Base-by-base conservation (phyloP, 2,888 invertebrate genomes). In the Invenusta paracnida region DNA sequence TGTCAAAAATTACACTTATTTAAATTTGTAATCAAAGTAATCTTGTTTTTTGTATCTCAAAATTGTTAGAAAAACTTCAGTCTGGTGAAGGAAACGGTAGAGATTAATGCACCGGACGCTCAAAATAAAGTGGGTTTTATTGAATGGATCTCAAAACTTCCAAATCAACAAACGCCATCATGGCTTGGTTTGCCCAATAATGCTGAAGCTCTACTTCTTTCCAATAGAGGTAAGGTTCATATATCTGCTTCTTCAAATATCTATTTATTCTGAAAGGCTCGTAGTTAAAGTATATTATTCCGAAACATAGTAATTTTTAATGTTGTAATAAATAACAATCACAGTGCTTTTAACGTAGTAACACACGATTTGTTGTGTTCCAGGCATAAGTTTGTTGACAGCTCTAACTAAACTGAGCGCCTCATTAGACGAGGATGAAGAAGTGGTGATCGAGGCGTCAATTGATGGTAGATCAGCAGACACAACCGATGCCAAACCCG, bases 161-260 rank as follows among this genome's bases (percentile, higher is more conserved):
- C 96, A 0, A 97, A 97, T 90, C 93, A 96, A n/a, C 98, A 99
- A 92, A 96, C 97, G 0, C 99, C 99, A 0, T 96, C 97, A 0
- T 99, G 99, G 99, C 94, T 99, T 1, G 99, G 99, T 1, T 92
- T 99, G 88, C 98, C 99, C 0, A 98, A 97, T 92, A 98, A 98
- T 91, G 98, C 98, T 0, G 98, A 99, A 91, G 98, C 97, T 93
- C 98, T 96, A 87, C 90, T 94, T 23, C 91, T 94, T 17, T 93
- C 93, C 1, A 93, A 92, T 84, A 90, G 92, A 87, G 93, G 92
- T 91, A 86, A 82, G 86, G 66, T 11, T 84, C 5, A 25, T 29
- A 84, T 25, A 11, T 48, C 48, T 48, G 17, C 5, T 17, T 11
- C n/a, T n/a, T n/a, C n/a, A n/a, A n/a, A n/a, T n/a, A n/a, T n/a